Percentiles rank a stretch among this genome's conserved stretches.
phyloP scores from a whole-genome alignment of 2,888 invertebrate genomes.

The Rhamnusium bicolor region DNA sequence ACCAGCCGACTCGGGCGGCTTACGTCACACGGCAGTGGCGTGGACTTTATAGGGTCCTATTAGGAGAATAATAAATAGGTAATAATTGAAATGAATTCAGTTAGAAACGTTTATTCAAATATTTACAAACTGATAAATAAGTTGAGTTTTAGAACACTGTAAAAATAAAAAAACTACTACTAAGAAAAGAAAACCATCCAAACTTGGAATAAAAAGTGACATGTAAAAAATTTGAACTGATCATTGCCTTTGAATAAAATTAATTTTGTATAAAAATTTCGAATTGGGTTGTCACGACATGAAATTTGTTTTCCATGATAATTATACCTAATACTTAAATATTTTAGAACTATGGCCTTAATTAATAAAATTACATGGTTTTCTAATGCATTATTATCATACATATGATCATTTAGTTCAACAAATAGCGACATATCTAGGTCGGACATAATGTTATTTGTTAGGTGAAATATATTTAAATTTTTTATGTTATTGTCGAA shows the following conservation, averaged over 20 bases:
- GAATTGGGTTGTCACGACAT: background rate
- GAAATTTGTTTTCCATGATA: background rate
- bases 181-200: too few species aligned
- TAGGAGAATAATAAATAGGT: too few species aligned
- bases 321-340: background rate
- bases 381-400: background rate
- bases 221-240: too few species aligned
- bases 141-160: too few species aligned
- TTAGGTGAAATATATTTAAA: background rate
- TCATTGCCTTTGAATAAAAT: background rate
- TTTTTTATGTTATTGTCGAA: background rate
- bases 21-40: too few species aligned
- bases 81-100: too few species aligned
- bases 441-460: background rate
- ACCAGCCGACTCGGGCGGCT: too few species aligned
- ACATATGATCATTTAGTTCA: background rate
- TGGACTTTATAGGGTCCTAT: too few species aligned
- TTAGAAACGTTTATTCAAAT: too few species aligned
- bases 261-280: background rate
- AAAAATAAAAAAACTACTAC: too few species aligned
- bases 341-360: background rate
- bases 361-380: background rate
- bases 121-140: too few species aligned
- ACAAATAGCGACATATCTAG: background rate
- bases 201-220: too few species aligned